Evolutionary conservation across 2,888 invertebrate genomes (phyloP), one percentile per base, ranked within the genome.

Genomic region (Parnassius apollo): DNA sequence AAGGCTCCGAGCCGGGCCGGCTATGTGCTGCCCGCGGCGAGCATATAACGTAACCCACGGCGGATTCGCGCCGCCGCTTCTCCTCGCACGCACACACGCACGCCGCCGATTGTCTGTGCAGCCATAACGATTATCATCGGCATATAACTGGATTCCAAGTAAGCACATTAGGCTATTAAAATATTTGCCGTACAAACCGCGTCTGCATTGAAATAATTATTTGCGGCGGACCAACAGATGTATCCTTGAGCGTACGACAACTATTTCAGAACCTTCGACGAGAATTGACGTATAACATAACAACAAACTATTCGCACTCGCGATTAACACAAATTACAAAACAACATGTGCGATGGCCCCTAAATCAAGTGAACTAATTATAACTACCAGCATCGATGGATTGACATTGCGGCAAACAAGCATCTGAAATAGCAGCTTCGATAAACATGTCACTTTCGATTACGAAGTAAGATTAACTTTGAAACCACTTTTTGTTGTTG

Each of bases 61-160:
- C 76, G 85, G 88, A 89, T 90, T 90, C 87, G 89, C 91, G 89
- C 80, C 87, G 83, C 81, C 81, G 83, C 82, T 83, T 83, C 85
- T 81, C 81, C 78, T 57, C 80, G 78, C 81, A 78, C 81, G 73
- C 83, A 84, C 86, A 78, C 84, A 81, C 78, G 75, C 71, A 65
- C 64, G 62, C 65, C 58, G 42, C 65, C 65, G 67, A 72, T 71
- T 71, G 68, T 71, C 69, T 70, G 75, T 74, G 75, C 75, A 75
- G 74, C 78, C 73, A 72, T 73, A 81, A 77, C 76, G 71, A 75
- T 75, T 77, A 79, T 83, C 83, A 85, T 86, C 84, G 83, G 80
- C 82, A 83, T 80, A 62, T 59, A 62, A 61, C 59, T 52, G 59
- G 52, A 55, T 59, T 61, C 65, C 60, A 52, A 64, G 53, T 58